Evolutionary conservation across 2,797 vertebrate genomes (phyloP), one percentile per base, ranked within the genome.

Genomic region (Apogon talboti): DNA sequence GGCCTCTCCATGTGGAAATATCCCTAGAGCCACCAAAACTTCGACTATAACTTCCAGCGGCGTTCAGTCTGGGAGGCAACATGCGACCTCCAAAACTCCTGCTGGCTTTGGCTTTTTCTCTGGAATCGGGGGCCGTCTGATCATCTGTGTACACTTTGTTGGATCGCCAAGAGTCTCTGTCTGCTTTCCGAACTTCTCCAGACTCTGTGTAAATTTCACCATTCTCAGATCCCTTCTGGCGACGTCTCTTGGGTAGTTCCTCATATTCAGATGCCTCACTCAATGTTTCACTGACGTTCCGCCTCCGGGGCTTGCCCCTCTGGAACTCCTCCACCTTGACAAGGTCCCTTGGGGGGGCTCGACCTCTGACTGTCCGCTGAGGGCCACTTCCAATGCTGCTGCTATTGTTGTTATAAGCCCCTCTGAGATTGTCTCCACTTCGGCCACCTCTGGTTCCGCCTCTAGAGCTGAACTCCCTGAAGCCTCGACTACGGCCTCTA

Each of bases 221-320:
- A 5, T 94, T 94, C 79, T 98, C 97, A 0, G 92, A 82, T 35
- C 93, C 96, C 47, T 96, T 94, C 85, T 99, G 96, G 0, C 96
- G 93, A 0, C 96, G 95, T 3, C 98, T 95, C 76, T 99, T 99
- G 21, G 98, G 98, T n/a, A 97, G 94, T 67, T 99, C 98, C 74
- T 99, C 98, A 0, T 98, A 98, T 65, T 99, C 98, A 0, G 98
- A 99, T 13, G 96, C 92, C 82, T 99, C 97, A 0, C 98, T 99
- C 66, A 98, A 93, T 0, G 98, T 99, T 91, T 99, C 98, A 0
- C 98, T 99, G 6, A 96, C 96, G 0, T 99, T 97, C 2, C 98
- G 86, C 7, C 98, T 92, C 10, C 98, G 87, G 0, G 96, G 95
- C 69, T 96, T 97, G 49, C 95, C 95, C 21, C 97, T 85, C 51